A percentile compares a stretch with the other conserved stretches of the same genome.
phyloP scores from a whole-genome alignment of 2,797 vertebrate species.

The Capromys pilorides region DNA sequence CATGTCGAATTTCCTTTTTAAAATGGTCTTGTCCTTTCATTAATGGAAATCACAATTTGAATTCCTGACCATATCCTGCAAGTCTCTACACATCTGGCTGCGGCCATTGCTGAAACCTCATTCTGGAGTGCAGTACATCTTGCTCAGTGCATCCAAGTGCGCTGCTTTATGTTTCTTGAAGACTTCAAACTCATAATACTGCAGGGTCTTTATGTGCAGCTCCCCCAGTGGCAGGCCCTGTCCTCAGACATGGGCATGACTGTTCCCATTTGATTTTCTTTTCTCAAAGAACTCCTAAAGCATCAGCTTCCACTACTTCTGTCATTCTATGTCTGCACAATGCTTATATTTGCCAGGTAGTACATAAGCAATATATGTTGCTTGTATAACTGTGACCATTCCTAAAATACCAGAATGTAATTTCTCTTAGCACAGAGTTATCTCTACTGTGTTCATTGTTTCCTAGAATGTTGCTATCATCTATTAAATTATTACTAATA shows the following conservation, averaged over 20 bases:
- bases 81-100: background rate
- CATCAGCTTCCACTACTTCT: background rate
- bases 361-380: background rate
- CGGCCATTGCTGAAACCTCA: background rate
- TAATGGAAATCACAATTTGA: slow-evolving; percentile 33
- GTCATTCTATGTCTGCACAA: background rate
- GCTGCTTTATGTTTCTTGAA: background rate
- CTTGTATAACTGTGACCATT: background rate
- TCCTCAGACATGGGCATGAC: background rate
- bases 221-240: background rate
- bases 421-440: background rate
- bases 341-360: background rate
- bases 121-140: background rate
- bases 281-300: background rate
- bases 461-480: background rate
- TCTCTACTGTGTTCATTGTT: slow-evolving; percentile 15
- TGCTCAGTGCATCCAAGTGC: background rate
- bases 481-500: background rate
- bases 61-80: background rate
- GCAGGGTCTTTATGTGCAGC: background rate
- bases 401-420: background rate
- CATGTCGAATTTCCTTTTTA: background rate
- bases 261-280: background rate
- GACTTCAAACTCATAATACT: background rate
- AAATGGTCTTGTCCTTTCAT: slow-evolving; percentile 10